Evolutionary conservation across 2,113 vertebrate species (phyloP), one percentile per base, ranked within the genome.

Genomic region (Pteropus alecto): DNA sequence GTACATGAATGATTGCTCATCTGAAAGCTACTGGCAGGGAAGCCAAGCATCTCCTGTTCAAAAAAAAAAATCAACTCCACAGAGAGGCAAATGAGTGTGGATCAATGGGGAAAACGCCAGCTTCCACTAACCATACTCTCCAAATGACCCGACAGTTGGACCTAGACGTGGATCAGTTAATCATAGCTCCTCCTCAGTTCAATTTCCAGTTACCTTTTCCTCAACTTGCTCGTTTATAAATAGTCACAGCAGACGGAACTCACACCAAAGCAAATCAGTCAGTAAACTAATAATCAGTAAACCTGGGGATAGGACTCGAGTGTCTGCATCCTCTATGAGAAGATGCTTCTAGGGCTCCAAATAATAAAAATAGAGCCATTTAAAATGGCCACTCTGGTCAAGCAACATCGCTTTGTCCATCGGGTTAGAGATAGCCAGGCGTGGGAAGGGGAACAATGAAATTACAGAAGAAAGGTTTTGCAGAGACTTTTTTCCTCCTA

Each of bases 391-490:
- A 93, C 97, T 98, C 84, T 81, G 92, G 97, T 94, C 98, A 97
- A 98, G 97, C 96, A 98, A 97, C 96, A 60, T 1, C 93, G 43
- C 58, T 96, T 90, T 96, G 98, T 96, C 96, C 96, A 95, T 96
- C 92, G 95, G 93, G 97, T 96, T 95, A 98, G 97, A 98, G 98
- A 97, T 92, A 97, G 98, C 85, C 97, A 98, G 93, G 95, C 90
- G 88, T 96, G 95, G 93, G 97, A 96, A 61, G 46, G 81, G 28
- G 19, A 11, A 93, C 58, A 41, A 54, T 41, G 77, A 85, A 93
- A 84, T 54, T 60, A 33, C 41, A 92, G 81, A 67, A 92, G 95
- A 92, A 96, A 28, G 93, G 68, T 87, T 98, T 95, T 51, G 67
- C 81, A 96, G 91, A 92, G 95, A 63, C 94, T 95, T 98, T 97